phyloP scores from a whole-genome alignment of 2,797 vertebrate species.

The Centropyge bicolor region DNA sequence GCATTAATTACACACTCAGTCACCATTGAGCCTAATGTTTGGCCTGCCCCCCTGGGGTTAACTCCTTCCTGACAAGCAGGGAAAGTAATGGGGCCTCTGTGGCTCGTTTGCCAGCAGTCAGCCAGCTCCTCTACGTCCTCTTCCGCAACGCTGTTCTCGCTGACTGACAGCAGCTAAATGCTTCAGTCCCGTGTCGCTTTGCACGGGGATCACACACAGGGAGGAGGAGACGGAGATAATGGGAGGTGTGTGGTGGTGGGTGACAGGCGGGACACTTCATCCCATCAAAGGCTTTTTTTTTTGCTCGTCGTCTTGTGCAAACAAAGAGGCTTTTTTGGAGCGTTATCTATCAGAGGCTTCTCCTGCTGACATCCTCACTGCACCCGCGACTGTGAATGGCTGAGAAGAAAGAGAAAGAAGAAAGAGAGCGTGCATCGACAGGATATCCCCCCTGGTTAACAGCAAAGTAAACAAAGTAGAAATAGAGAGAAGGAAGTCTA shows the following conservation, averaged over 20 bases:
- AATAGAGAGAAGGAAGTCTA: slow-evolving; percentile 74
- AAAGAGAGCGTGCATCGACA: slow-evolving; percentile 71
- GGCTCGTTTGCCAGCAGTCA: slow-evolving; percentile 82
- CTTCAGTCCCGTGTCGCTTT: slow-evolving; percentile 55
- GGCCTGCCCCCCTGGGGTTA: slow-evolving; percentile 76
- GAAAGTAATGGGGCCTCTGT: slow-evolving; percentile 84
- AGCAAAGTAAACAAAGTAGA: slow-evolving; percentile 78
- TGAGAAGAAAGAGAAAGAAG: slow-evolving; percentile 65
- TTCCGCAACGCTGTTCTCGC: slow-evolving; percentile 46
- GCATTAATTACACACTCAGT: slow-evolving; percentile 97
- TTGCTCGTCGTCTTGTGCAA: slow-evolving; percentile 68
- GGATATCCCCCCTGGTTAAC: slow-evolving; percentile 76
- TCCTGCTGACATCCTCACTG: slow-evolving; percentile 75
- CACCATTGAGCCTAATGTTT: slow-evolving; percentile 91
- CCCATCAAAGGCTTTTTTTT: slow-evolving; percentile 73
- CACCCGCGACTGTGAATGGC: slow-evolving; percentile 60
- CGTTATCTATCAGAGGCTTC: slow-evolving; percentile 74
- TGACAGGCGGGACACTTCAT: slow-evolving; percentile 73
- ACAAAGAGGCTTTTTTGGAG: slow-evolving; percentile 78
- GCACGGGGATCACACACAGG: slow-evolving; percentile 55
- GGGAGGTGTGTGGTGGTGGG: slow-evolving; percentile 70
- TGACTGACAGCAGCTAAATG: slow-evolving; percentile 75
- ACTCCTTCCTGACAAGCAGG: slow-evolving; percentile 87
- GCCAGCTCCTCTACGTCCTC: slow-evolving; percentile 71
- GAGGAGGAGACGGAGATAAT: slow-evolving; percentile 66